phyloP scores from a whole-genome alignment of 1,140 invertebrate species.

The Acromyrmex echinatior region DNA sequence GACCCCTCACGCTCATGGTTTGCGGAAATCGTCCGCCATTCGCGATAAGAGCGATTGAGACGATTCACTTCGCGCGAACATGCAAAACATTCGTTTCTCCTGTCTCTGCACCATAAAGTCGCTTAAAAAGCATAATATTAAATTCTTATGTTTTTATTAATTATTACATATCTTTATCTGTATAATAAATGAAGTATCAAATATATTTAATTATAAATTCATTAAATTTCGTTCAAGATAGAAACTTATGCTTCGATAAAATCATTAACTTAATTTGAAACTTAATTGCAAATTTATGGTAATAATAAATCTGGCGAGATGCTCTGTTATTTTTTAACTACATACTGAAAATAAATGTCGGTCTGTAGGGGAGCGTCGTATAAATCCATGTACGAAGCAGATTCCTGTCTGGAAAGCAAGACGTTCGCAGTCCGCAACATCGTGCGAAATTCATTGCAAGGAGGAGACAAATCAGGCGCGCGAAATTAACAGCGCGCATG shows the following conservation, averaged over 20 bases:
- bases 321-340: conserved; percentile 43
- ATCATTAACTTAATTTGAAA: conserved; percentile 42
- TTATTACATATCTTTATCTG: background rate
- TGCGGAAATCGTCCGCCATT: conserved; percentile 70
- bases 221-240: background rate
- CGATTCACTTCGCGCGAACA: conserved; percentile 47
- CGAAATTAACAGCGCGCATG: conserved; percentile 61
- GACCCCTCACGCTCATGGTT: conserved; percentile 50
- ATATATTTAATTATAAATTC: conserved; percentile 4
- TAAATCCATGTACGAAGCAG: conserved; percentile 55
- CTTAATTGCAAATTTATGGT: conserved; percentile 58
- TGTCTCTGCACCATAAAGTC: background rate
- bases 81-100: conserved; percentile 27
- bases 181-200: background rate
- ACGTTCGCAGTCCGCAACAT: conserved; percentile 54
- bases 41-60: conserved; percentile 61
- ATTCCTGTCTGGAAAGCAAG: conserved; percentile 58
- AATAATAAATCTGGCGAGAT: conserved; percentile 54
- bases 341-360: conserved; percentile 50
- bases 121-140: background rate
- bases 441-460: conserved; percentile 58
- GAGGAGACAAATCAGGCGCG: conserved; percentile 61
- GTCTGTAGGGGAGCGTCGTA: conserved; percentile 49
- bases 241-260: conserved; percentile 27
- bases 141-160: background rate